phyloP scores from a whole-genome alignment of 1,140 invertebrate genomes.

The Caenorhabditis tropicalis region DNA sequence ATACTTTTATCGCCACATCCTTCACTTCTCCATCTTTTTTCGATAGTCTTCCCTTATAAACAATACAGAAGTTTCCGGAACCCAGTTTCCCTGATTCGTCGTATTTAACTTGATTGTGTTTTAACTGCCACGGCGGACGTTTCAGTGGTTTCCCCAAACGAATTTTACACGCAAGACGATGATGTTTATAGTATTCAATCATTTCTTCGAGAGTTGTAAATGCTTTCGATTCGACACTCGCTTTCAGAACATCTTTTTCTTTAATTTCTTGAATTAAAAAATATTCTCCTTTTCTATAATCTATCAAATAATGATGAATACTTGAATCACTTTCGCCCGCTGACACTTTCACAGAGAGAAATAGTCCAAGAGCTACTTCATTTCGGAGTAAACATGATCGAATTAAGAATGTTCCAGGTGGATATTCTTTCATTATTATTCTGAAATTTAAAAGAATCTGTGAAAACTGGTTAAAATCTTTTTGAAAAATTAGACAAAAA shows the following conservation, averaged over 20 bases:
- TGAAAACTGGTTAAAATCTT: too few species aligned
- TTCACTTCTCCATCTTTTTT: neutral
- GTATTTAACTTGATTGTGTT: slow-evolving; percentile 28
- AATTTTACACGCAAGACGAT: slow-evolving; percentile 13
- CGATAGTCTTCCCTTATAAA: slow-evolving; percentile 43
- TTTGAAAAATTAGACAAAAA: slow-evolving; percentile 60
- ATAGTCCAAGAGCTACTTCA: neutral
- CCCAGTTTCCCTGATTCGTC: slow-evolving; percentile 49
- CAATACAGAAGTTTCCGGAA: slow-evolving; percentile 54
- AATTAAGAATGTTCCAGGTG: neutral
- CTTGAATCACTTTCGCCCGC: neutral
- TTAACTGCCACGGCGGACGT: slow-evolving; percentile 44
- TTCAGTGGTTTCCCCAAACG: slow-evolving; percentile 19
- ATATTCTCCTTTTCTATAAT: neutral
- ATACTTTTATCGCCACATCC: neutral
- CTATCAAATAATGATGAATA: neutral
- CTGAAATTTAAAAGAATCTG: neutral
- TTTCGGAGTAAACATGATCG: neutral
- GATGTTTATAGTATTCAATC: neutral
- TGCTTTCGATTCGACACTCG: neutral
- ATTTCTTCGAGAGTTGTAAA: neutral
- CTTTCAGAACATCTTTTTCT: neutral
- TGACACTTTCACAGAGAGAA: neutral
- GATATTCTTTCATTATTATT: neutral
- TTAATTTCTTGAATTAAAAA: neutral